Evolutionary conservation across 2,888 invertebrate species (phyloP).

Genomic region (Drosophila koepferae): DNA sequence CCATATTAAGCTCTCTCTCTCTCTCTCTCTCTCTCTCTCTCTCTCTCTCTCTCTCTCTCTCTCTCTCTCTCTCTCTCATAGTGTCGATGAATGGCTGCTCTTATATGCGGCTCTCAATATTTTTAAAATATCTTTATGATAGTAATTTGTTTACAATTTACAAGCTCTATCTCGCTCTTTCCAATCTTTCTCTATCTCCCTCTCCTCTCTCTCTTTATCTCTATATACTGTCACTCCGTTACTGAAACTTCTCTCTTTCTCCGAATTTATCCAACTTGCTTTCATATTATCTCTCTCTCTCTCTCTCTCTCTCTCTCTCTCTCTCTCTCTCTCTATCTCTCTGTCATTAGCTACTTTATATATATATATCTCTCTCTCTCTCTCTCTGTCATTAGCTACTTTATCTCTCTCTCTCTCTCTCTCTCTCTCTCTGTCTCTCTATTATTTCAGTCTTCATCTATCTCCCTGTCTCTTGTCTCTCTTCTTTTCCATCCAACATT

Average conservation of each 20-base stretch:
- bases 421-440: no score
- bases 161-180: no score
- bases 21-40: not conserved
- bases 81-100: no score
- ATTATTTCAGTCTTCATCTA: no score
- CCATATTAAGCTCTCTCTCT: not conserved
- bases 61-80: not conserved
- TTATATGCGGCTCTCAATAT: not conserved
- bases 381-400: no score
- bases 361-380: no score
- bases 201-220: not conserved
- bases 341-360: no score
- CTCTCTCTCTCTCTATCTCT: not conserved
- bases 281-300: no score
- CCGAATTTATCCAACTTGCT: no score
- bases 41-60: not conserved
- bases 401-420: accelerated
- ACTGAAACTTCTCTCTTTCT: not conserved
- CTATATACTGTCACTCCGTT: not conserved
- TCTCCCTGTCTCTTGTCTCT: not conserved
- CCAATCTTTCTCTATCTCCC: not conserved
- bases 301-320: not conserved
- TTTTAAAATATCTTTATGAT: not conserved
- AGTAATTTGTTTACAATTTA: no score
- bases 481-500: not conserved